phyloP scores from a whole-genome alignment of 2,888 invertebrate species.

The Acholoe squamosa region DNA sequence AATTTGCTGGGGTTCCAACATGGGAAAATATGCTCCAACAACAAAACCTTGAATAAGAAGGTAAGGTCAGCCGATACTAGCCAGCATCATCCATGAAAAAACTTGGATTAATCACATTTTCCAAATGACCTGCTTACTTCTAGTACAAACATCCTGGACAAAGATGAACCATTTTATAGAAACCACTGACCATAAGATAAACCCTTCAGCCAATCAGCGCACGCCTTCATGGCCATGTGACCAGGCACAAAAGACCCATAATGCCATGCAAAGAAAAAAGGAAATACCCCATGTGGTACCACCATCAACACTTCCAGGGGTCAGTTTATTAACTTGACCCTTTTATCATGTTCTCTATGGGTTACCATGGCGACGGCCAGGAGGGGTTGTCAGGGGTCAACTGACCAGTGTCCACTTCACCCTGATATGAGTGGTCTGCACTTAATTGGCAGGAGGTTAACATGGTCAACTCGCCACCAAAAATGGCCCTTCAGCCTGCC shows the following conservation, averaged over 20 bases:
- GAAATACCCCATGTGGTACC: background rate
- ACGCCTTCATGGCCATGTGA: constrained; percentile 7
- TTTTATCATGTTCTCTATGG: background rate
- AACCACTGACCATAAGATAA: constrained; percentile 4
- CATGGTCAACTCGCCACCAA: background rate
- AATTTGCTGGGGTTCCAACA: too few species aligned
- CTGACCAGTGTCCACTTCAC: constrained; percentile 16
- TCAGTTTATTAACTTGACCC: constrained; percentile 14
- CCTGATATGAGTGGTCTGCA: constrained; percentile 16
- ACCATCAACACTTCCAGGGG: background rate
- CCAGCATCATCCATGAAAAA: too few species aligned
- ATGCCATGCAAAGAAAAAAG: too few species aligned
- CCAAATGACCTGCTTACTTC: background rate
- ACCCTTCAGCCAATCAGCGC: constrained; percentile 20
- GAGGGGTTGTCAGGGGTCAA: background rate
- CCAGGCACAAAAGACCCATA: background rate
- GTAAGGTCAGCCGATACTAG: too few species aligned
- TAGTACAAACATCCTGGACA: background rate
- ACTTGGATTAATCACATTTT: background rate
- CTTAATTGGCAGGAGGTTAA: constrained; percentile 32
- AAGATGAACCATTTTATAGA: background rate
- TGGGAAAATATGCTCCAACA: too few species aligned
- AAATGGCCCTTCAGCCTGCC: background rate
- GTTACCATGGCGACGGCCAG: constrained; percentile 30
- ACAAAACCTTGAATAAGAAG: too few species aligned